Base-by-base conservation (phyloP, 2,797 vertebrate species). In the Hyperoplus lanceolatus region DNA sequence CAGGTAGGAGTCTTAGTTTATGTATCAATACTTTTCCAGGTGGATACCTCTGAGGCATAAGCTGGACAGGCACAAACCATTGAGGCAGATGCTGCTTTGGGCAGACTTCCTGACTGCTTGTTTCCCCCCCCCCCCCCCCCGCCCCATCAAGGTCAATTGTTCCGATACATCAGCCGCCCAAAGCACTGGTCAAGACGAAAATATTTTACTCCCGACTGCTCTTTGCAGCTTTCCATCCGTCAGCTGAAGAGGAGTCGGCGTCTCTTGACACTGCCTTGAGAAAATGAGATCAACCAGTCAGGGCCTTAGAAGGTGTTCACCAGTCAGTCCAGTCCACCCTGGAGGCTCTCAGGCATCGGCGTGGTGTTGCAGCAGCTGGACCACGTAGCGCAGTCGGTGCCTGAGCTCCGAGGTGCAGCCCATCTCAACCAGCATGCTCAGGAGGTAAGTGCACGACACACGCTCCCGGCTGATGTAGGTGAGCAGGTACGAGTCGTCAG, bases 401-500 rank as follows among this genome's bases (percentile, higher is more conserved):
- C 95, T 94, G n/a, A 99, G 95, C 75, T 99, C 98, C 0, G 96
- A 75, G 8, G 97, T 96, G 84, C 98, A 99, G 88, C 98, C 98
- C 75, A 96, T 93, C 89, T 98, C 96, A 54, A 84, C 90, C 68
- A 99, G 95, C 78, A 96, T 95, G 88, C 95, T 96, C 84, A 98
- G 94, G 78, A 96, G 96, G 94, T 97, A 99, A 4, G 97, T 98
- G 90, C 93, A 96, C 1, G 98, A 98, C 58, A 96, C 91, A 8
- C 98, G 97, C 16, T 99, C 97, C 21, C 94, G 95, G 88, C 96
- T 97, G 92, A 99, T 98, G 87, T 97, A 99, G 65, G 98, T 99
- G 84, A 99, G 95, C 74, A 99, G 90, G 93, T 96, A 97, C 69
- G 94, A 95, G 75, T 94, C 95, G 53, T 95, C 97, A 5, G 96